phyloP scores from a whole-genome alignment of 2,888 invertebrate genomes.

The Lasius platythorax region DNA sequence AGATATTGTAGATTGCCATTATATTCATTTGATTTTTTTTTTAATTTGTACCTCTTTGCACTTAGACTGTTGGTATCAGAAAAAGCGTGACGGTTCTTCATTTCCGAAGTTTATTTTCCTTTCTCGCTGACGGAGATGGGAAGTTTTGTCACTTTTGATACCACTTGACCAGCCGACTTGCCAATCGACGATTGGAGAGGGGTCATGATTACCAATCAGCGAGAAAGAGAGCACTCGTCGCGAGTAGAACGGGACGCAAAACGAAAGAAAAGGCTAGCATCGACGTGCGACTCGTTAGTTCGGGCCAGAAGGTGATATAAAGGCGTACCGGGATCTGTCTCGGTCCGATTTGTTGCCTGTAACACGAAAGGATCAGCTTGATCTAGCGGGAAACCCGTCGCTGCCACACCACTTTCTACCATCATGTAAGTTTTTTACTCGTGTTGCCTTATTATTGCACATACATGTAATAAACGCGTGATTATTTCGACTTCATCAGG shows the following conservation, averaged over 20 bases:
- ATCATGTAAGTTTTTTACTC: conserved; percentile 81
- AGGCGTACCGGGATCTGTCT: conserved; percentile 77
- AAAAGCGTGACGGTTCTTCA: background rate
- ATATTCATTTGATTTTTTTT: background rate
- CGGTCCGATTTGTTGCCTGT: conserved; percentile 81
- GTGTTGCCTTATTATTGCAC: background rate
- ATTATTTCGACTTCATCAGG: background rate
- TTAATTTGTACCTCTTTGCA: background rate
- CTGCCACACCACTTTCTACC: conserved; percentile 83
- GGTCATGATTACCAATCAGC: conserved; percentile 41
- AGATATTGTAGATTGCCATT: background rate
- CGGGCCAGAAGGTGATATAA: conserved; percentile 84
- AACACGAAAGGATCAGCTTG: conserved; percentile 77
- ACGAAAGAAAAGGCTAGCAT: conserved; percentile 66
- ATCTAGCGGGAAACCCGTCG: conserved; percentile 71
- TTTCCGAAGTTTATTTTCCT: conserved; percentile 16
- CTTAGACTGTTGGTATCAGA: background rate
- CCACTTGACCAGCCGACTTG: conserved; percentile 9
- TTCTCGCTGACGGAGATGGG: background rate
- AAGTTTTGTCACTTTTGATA: conserved; percentile 14
- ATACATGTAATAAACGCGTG: background rate
- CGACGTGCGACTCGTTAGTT: conserved; percentile 67
- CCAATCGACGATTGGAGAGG: conserved; percentile 24
- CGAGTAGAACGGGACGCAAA: conserved; percentile 58
- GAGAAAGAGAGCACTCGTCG: conserved; percentile 54